Evolutionary conservation across 2,797 vertebrate species (phyloP).

Genomic region (Jordanella pulchra): DNA sequence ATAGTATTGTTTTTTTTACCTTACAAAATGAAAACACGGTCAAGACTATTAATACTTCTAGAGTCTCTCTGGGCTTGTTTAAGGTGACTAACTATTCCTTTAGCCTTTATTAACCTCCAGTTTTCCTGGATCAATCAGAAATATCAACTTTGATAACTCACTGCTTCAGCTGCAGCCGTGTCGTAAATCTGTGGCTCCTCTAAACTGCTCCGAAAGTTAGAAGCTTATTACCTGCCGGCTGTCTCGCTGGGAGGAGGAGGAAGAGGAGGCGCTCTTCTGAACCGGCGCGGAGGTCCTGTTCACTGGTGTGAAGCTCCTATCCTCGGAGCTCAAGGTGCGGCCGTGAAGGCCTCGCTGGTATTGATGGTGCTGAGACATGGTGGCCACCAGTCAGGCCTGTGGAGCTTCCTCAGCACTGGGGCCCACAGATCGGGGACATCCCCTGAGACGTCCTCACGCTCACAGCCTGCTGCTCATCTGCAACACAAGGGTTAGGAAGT

Average conservation of each 20-base stretch:
- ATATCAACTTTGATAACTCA: background rate
- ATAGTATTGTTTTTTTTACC: too few species aligned
- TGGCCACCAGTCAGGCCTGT: slow-evolving; percentile 43
- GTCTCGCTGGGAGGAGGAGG: slow-evolving; percentile 92
- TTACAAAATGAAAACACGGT: background rate
- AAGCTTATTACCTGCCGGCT: slow-evolving; percentile 91
- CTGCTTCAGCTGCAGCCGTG: slow-evolving; percentile 21
- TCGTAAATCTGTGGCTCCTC: slow-evolving; percentile 12
- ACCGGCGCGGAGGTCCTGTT: slow-evolving; percentile 91
- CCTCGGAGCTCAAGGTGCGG: slow-evolving; percentile 92
- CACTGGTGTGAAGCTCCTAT: slow-evolving; percentile 85
- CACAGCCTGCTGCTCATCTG: slow-evolving; percentile 67
- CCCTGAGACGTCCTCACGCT: slow-evolving; percentile 51
- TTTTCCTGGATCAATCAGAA: slow-evolving; percentile 9
- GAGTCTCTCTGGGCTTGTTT: background rate
- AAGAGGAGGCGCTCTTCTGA: slow-evolving; percentile 94
- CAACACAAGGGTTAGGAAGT: slow-evolving; percentile 44
- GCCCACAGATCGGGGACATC: slow-evolving; percentile 58
- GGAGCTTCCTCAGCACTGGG: slow-evolving; percentile 67
- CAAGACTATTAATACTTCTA: background rate
- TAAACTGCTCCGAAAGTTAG: background rate
- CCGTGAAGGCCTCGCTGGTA: slow-evolving; percentile 74
- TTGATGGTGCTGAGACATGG: slow-evolving; percentile 79
- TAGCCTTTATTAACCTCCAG: background rate
- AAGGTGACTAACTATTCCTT: slow-evolving; percentile 7